Conservation (phyloP, 2,797 vertebrate species). For the Xenentodon cancila region DNA sequence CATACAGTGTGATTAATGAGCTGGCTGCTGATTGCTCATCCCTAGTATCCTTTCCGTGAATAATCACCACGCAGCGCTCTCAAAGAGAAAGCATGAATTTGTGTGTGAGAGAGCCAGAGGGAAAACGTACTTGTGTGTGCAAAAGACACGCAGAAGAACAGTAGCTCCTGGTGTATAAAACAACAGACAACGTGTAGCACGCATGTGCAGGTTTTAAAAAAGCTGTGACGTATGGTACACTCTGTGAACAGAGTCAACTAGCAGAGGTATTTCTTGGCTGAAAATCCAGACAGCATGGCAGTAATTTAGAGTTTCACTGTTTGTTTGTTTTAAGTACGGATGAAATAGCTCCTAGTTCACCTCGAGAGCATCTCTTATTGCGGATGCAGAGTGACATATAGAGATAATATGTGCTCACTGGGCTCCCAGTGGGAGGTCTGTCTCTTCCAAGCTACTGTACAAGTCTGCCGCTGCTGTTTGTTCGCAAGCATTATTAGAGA, state of each 20-base stretch:
- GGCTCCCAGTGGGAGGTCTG: slow-evolving; percentile 39
- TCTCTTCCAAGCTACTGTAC: slow-evolving; percentile 21
- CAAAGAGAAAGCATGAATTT: slow-evolving; percentile 35
- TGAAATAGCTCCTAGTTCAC: slow-evolving; percentile 43
- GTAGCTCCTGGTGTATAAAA: slow-evolving; percentile 4
- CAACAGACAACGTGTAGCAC: slow-evolving; percentile 23
- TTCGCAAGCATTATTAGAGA: slow-evolving; percentile 25
- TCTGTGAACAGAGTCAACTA: slow-evolving; percentile 6
- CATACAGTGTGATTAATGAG: slow-evolving; percentile 79
- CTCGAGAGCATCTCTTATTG: slow-evolving; percentile 40
- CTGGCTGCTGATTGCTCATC: slow-evolving; percentile 74
- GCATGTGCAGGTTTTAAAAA: slow-evolving; percentile 13
- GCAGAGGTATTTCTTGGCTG: slow-evolving; percentile 17
- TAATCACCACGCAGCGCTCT: slow-evolving; percentile 64
- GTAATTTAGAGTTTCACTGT: slow-evolving; percentile 34
- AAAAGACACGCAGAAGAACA: slow-evolving; percentile 20
- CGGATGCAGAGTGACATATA: slow-evolving; percentile 37
- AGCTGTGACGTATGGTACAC: slow-evolving; percentile 6
- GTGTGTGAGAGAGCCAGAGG: neutral
- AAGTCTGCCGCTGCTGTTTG: slow-evolving; percentile 23
- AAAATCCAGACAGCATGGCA: slow-evolving; percentile 11
- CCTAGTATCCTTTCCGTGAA: slow-evolving; percentile 64
- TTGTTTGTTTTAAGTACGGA: slow-evolving; percentile 16
- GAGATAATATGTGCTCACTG: slow-evolving; percentile 45
- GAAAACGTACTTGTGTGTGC: slow-evolving; percentile 19